Conservation (phyloP, 2,113 vertebrate species). For the Gymnogyps californianus region DNA sequence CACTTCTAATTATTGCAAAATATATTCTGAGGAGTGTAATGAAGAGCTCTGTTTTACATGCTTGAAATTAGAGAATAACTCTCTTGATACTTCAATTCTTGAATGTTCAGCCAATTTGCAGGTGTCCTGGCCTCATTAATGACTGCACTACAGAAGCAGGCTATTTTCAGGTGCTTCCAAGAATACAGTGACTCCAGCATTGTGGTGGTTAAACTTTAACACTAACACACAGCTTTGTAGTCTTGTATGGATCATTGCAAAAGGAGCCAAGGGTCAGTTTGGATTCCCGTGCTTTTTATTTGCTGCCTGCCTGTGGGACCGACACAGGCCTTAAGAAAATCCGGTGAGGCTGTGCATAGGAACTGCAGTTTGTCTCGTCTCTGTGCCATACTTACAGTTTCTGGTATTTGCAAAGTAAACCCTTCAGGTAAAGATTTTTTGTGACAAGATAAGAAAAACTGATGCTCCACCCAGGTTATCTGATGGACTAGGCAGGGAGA, state of each 20-base stretch:
- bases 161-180: background rate
- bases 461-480: background rate
- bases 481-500: background rate
- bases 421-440: background rate
- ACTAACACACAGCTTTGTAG: background rate
- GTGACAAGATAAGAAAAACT: background rate
- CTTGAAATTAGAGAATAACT: conserved; percentile 20
- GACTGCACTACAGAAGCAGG: background rate
- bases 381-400: background rate
- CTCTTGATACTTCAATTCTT: background rate
- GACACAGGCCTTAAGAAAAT: background rate
- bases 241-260: background rate
- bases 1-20: conserved; percentile 8
- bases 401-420: background rate
- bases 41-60: conserved; percentile 21
- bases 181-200: background rate
- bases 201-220: background rate
- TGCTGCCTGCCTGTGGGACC: background rate
- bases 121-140: conserved; percentile 4
- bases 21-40: background rate
- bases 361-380: background rate
- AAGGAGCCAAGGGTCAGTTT: background rate
- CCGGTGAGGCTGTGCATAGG: background rate
- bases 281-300: background rate
- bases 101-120: background rate